Evolutionary conservation across 1,140 invertebrate genomes (phyloP), one percentile per base, ranked within the genome.

Genomic region (Megalopta genalis): DNA sequence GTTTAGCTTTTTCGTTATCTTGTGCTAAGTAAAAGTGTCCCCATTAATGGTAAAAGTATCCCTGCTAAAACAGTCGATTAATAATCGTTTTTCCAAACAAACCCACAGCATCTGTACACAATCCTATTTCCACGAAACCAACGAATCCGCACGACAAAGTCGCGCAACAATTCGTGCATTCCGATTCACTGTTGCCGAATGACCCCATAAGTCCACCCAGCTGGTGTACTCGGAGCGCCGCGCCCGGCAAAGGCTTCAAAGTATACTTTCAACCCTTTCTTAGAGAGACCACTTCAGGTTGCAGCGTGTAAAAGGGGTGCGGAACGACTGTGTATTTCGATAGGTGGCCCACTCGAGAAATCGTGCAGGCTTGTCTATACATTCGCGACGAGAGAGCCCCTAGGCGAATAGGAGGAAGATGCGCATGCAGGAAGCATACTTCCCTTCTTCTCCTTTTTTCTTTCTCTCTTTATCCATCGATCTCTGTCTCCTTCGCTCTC

Each of bases 301-400:
- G 49, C 25, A 10, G 72, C 72, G 79, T 68, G 68, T 81, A 76
- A 84, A 73, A 81, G 74, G 75, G 68, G 76, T 73, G 75, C 67
- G 14, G 23, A 72, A 72, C 70, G 39, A 18, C n/a, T 57, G 79
- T 79, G 86, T 85, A 86, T 88, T 87, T 87, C 76, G 80, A 85
- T 79, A 84, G 82, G 65, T 76, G 80, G 75, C 54, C 83, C 81
- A 83, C 80, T 77, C 62, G 71, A 70, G 37, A 46, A 68, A 79
- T 64, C 77, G 39, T 68, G 27, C 64, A 25, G 82, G 60, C 46
- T 37, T 62, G 73, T 66, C 42, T 37, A 57, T 67, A 67, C 54
- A 75, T 75, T 75, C 63, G 49, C 37, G 49, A 32, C n/a, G 8
- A 67, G 37, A 25, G 49, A 67, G 49, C 54, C 62, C 37, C 46